Conservation (phyloP, 2,113 vertebrate genomes). For the Microcebus ravelobensis region DNA sequence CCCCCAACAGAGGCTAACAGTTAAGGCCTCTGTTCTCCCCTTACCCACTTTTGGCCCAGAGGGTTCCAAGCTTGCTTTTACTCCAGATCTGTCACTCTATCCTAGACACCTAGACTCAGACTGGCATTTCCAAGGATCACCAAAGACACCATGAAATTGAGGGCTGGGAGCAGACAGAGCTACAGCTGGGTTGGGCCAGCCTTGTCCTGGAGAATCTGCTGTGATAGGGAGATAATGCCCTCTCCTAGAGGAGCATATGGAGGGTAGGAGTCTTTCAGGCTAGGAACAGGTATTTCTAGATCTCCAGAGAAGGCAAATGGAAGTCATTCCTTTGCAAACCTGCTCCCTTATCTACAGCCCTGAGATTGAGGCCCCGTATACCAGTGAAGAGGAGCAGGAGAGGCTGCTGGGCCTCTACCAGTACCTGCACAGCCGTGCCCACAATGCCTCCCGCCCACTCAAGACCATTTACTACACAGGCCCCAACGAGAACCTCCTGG, state of each 20-base stretch:
- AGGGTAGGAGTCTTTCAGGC: neutral
- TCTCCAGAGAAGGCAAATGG: constrained; percentile 3
- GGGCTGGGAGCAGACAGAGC: neutral
- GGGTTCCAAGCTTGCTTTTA: neutral
- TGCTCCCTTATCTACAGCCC: constrained; percentile 86
- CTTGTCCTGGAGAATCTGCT: neutral
- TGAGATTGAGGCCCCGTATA: constrained; percentile 92
- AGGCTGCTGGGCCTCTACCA: constrained; percentile 95
- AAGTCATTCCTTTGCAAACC: constrained; percentile 42
- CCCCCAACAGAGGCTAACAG: neutral
- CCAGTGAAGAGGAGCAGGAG: constrained; percentile 91
- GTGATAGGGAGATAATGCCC: neutral
- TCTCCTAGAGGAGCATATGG: neutral
- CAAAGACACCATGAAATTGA: neutral
- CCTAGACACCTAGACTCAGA: constrained; percentile 2
- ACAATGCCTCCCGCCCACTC: constrained; percentile 94
- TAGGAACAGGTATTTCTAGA: constrained; percentile 15
- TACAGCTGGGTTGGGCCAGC: neutral
- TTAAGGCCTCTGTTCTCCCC: neutral
- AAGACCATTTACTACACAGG: constrained; percentile 94
- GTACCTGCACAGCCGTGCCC: constrained; percentile 95
- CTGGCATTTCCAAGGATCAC: neutral
- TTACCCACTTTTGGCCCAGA: neutral
- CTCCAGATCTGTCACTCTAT: neutral
- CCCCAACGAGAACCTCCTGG: constrained; percentile 94